Evolutionary conservation across 2,113 vertebrate species (phyloP).

Genomic region (Proterorhinus semilunaris): DNA sequence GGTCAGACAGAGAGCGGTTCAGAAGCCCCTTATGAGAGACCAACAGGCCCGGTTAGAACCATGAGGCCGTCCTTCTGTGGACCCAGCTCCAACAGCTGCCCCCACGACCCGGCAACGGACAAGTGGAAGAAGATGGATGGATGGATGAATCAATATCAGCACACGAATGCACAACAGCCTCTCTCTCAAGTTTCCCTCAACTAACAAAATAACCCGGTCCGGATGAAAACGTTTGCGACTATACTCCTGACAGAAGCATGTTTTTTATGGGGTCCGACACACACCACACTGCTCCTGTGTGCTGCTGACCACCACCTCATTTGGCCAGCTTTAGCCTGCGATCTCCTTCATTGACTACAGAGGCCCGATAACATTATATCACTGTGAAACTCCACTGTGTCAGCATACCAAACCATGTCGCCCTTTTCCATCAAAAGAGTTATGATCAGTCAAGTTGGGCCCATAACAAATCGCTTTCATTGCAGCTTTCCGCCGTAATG

Average conservation of each 20-base stretch:
- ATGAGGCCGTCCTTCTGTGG: too few species aligned
- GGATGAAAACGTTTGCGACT: too few species aligned
- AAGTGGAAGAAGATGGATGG: too few species aligned
- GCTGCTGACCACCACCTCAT: slow-evolving; percentile 60
- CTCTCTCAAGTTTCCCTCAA: too few species aligned
- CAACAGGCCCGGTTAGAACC: too few species aligned
- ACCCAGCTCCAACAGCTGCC: too few species aligned
- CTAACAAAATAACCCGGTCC: too few species aligned
- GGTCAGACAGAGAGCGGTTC: too few species aligned
- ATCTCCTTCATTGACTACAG: slow-evolving; percentile 57
- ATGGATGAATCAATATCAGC: too few species aligned
- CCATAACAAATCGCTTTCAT: slow-evolving; percentile 77
- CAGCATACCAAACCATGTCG: slow-evolving; percentile 65
- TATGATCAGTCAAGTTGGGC: slow-evolving; percentile 68
- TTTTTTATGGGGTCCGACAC: neutral
- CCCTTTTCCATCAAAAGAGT: slow-evolving; percentile 71
- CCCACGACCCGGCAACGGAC: too few species aligned
- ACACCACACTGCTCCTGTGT: slow-evolving; percentile 37
- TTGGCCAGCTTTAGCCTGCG: slow-evolving; percentile 49
- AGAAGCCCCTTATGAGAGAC: too few species aligned
- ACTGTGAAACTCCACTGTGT: slow-evolving; percentile 58
- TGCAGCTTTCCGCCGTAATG: slow-evolving; percentile 73
- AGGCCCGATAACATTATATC: slow-evolving; percentile 57
- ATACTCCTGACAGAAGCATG: neutral
- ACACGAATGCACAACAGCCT: too few species aligned